phyloP scores from a whole-genome alignment of 1,140 invertebrate genomes.

The Heterodera schachtii region DNA sequence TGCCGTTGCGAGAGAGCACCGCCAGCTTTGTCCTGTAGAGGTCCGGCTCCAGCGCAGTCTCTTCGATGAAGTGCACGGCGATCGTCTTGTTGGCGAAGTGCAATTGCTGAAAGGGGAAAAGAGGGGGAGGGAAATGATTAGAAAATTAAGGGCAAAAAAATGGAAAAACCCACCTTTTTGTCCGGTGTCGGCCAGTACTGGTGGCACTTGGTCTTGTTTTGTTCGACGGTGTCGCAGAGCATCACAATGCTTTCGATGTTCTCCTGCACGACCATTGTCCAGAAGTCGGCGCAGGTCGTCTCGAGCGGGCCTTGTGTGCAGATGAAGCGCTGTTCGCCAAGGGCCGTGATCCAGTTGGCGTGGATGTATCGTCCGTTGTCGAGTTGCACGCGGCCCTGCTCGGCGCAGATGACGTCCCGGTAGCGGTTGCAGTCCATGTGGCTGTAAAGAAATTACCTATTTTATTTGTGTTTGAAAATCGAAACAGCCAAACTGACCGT shows the following conservation, averaged over 20 bases:
- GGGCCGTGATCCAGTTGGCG: conserved; percentile 38
- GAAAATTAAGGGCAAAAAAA: neutral
- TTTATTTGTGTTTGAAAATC: no score
- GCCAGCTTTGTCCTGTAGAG: neutral
- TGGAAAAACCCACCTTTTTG: neutral
- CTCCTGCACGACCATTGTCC: conserved; percentile 69
- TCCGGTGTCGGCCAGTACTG: conserved; percentile 35
- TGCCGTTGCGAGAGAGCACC: conserved; percentile 3
- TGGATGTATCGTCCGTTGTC: conserved; percentile 39
- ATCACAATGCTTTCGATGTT: conserved; percentile 67
- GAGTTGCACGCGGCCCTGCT: conserved; percentile 33
- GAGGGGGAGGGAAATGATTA: no score
- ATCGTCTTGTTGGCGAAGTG: conserved; percentile 3
- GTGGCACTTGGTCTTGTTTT: conserved; percentile 57
- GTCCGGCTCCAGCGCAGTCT: conserved; percentile 1
- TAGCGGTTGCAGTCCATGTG: conserved; percentile 17
- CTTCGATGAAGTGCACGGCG: conserved; percentile 7
- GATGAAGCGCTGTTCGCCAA: conserved; percentile 35
- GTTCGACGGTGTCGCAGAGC: conserved; percentile 67
- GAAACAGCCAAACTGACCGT: no score
- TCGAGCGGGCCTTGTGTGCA: conserved; percentile 66
- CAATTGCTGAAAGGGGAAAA: neutral
- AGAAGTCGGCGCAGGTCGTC: conserved; percentile 68
- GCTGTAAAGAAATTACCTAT: neutral
- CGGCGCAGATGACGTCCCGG: conserved; percentile 34